Evolutionary conservation across 2,888 invertebrate species (phyloP), one percentile per base, ranked within the genome.

Genomic region (Bhutanitis thaidina): DNA sequence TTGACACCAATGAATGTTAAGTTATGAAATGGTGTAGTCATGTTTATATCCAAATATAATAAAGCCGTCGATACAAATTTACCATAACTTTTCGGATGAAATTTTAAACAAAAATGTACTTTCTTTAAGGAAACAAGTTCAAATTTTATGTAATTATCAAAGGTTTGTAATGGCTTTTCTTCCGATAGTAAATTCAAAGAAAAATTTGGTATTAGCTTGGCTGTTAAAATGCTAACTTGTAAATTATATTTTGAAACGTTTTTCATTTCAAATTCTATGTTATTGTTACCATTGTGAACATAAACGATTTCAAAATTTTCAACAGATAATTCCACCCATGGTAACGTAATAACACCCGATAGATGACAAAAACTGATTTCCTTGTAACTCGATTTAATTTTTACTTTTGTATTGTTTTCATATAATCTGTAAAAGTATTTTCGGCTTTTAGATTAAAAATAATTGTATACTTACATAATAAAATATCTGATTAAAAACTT

Each of bases 241-340:
- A 88, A 71, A 51, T 67, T 64, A 65, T 78, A 80, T 64, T 80
- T 88, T 1, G 87, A 87, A 41, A 87, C 52, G 60, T 89, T 89
- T n/a, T 61, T 80, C 67, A 86, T 81, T 7, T 76, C 72, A 57
- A 89, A 89, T 34, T 74, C 62, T 34, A 84, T 66, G 12, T 13
- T 54, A 49, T 85, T 85, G 4, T 57, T 52, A 35, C 55, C 59
- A 54, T 66, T 65, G 32, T 60, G 55, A 10, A 55, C 47, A 47
- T 70, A 87, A 40, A 74, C 67, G 32, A 88, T 71, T 69, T 86
- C 81, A 68, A 87, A 89, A 50, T 75, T 74, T 4, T 87, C 73
- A 13, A 66, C 61, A 8, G 89, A 88, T 61, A 89, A 76, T 29
- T 65, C 35, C 56, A 89, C 65, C 85, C 85, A 86, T 1, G 87